These are phyloP conservation scores for Trididemnum clinides DNA, from an alignment of 23 tunicate species.

Conservation along the genomic window DNA sequence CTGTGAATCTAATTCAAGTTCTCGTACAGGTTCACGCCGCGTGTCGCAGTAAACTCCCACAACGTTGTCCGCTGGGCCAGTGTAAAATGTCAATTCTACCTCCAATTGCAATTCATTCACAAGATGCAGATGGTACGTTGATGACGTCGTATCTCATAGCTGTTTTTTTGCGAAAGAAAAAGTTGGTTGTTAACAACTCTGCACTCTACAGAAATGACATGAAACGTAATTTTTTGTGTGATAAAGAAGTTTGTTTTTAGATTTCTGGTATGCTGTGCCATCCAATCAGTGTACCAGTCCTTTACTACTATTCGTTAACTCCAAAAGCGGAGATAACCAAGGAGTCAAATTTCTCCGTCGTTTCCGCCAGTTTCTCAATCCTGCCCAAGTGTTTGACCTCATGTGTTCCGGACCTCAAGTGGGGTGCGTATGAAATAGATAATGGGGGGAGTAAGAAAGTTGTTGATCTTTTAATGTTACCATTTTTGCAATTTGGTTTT, in stretches of 20 bases:
- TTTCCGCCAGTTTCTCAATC: slow-evolving; percentile 96
- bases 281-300: slow-evolving; percentile 73
- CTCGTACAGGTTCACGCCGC: slow-evolving; percentile 65
- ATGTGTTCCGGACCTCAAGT: slow-evolving; percentile 94
- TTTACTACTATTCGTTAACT: slow-evolving; percentile 93
- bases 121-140: slow-evolving; percentile 86
- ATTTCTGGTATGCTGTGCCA: slow-evolving; percentile 87
- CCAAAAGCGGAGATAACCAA: slow-evolving; percentile 98
- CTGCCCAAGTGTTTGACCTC: slow-evolving; percentile 99
- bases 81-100: slow-evolving; percentile 80
- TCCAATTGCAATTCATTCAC: slow-evolving; percentile 82
- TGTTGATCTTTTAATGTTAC: no score
- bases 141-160: no score
- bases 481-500: no score
- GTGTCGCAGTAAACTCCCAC: slow-evolving; percentile 59
- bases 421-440: slow-evolving; percentile 53
- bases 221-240: no score
- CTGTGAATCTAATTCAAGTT: no score
- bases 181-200: no score
- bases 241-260: slow-evolving; percentile 54
- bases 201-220: no score
- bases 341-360: slow-evolving; percentile 95
- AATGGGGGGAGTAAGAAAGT: no score
- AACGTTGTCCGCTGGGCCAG: slow-evolving; percentile 65
- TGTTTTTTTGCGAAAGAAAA: no score